Evolutionary conservation across 2,113 vertebrate genomes (phyloP), one percentile per base, ranked within the genome.

Genomic region (Steatornis caripensis): DNA sequence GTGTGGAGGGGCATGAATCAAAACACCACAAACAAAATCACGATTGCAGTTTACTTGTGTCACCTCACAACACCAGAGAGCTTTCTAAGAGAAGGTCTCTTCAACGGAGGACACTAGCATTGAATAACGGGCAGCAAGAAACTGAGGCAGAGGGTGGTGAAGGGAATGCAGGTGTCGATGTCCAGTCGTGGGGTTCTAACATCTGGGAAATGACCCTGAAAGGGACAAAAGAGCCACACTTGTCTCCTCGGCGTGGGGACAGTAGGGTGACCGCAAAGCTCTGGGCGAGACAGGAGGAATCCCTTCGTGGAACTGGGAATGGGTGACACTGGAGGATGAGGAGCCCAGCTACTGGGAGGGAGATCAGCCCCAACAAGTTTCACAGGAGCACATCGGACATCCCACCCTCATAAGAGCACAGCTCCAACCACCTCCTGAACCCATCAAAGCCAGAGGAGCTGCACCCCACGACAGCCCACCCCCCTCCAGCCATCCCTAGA

Each of bases 21-120:
- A 70, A 41, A 36, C 2, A 41, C 3, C 39, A 32, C 39, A 13
- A 43, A 45, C 0, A 1, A 51, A 91, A 69, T 16, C 1, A 2
- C 17, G n/a, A 17, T 13, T 61, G 53, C 15, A 14, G 39, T 78
- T 66, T 3, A 32, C 69, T n/a, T 36, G 4, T 20, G 23, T 24
- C 16, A 2, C 12, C 34, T 37, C 34, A 18, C 34, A 18, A 1
- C 7, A 12, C 16, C 23, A 23, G 37, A 37, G 70, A 45, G 36
- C 26, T 64, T 82, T 51, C 60, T 2, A 3, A 39, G 53, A 45
- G 22, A 15, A 12, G 18, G 10, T 11, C 37, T 49, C 46, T 36
- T 24, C 10, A 21, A 3, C 2, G 45, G 60, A 81, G 15, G 20
- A n/a, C 5, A 3, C 3, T 2, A 10, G 36, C 29, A 21, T 9